A percentile compares a stretch with the other conserved stretches of the same genome.
These are phyloP conservation scores for Eospalax fontanierii DNA, from an alignment of 2,797 vertebrate species.

Conservation along the genomic window DNA sequence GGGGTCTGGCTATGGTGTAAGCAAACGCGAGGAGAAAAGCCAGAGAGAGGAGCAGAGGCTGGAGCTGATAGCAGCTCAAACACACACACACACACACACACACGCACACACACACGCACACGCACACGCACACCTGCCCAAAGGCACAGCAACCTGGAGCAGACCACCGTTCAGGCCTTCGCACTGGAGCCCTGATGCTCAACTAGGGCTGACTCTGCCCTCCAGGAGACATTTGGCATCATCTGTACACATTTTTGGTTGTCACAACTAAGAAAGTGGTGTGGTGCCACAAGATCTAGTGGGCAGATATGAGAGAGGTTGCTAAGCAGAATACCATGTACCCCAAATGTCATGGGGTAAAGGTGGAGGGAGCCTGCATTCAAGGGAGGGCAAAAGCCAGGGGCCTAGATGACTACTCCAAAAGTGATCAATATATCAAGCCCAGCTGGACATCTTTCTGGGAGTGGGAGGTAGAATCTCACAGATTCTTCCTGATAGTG, in stretches of 20 bases:
- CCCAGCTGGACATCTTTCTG: not conserved
- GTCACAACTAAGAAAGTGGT: not conserved
- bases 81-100: not conserved
- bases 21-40: not conserved
- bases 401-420: not conserved
- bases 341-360: not conserved
- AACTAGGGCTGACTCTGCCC: not conserved
- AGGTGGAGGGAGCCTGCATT: not conserved
- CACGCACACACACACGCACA: not conserved
- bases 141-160: not conserved
- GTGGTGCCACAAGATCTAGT: not conserved
- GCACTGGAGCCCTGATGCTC: not conserved
- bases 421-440: not conserved
- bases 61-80: not conserved
- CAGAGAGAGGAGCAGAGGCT: not conserved
- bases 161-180: not conserved
- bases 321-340: accelerated
- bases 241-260: not conserved
- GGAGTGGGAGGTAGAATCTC: not conserved
- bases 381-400: not conserved
- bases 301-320: not conserved
- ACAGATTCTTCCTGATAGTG: not conserved
- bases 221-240: not conserved
- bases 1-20: accelerated
- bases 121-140: not conserved